These are phyloP conservation scores for Leontopithecus rosalia DNA, from an alignment of 2,797 vertebrate genomes.

Conservation along the genomic window DNA sequence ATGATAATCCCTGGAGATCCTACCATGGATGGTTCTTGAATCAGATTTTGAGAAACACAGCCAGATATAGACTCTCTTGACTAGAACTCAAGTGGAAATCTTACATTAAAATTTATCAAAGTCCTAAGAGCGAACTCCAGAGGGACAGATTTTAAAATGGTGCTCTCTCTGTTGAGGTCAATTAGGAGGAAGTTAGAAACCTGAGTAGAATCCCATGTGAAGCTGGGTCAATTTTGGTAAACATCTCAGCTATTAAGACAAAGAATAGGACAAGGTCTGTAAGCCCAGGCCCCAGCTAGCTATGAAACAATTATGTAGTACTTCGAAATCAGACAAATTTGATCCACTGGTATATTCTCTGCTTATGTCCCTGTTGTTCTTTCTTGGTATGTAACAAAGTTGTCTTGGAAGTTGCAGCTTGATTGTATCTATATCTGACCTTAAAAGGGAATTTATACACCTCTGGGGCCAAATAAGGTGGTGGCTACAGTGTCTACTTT, in stretches of 20 bases:
- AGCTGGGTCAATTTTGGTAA: neutral
- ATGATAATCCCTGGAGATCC: neutral
- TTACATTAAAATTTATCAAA: neutral
- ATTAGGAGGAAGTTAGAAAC: neutral
- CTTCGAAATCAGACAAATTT: neutral
- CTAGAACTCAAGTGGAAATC: neutral
- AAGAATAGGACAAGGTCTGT: neutral
- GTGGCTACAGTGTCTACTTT: neutral
- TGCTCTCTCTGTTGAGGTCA: neutral
- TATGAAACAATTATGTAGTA: neutral
- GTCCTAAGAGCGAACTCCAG: neutral
- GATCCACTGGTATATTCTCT: neutral
- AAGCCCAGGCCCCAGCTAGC: neutral
- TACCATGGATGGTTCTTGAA: neutral
- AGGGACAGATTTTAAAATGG: neutral
- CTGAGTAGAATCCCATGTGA: neutral
- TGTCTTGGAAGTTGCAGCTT: neutral
- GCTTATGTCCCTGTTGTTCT: neutral
- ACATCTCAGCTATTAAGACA: neutral
- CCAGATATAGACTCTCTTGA: neutral
- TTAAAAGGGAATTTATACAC: neutral
- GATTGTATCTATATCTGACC: neutral
- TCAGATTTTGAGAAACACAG: neutral
- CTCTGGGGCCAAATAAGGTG: neutral
- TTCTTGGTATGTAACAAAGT: neutral